Evolutionary conservation across 2,888 invertebrate genomes (phyloP).

Genomic region (Zaprionus bogoriensis): DNA sequence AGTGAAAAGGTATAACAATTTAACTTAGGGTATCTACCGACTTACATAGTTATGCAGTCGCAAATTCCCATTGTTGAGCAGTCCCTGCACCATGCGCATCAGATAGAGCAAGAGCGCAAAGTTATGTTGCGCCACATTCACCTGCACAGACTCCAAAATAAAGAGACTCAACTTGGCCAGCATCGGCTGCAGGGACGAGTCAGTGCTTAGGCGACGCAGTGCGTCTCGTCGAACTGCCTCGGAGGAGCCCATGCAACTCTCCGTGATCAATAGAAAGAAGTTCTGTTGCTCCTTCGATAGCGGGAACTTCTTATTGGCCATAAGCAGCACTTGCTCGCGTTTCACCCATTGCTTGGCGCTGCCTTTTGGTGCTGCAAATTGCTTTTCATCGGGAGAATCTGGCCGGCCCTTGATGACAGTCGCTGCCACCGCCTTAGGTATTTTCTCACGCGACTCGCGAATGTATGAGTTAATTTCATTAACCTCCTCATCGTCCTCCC

Average conservation of each 20-base stretch:
- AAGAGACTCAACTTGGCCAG: constrained; percentile 24
- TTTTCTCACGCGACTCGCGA: no score
- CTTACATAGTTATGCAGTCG: constrained; percentile 38
- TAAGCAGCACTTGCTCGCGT: constrained; percentile 25
- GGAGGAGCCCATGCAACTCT: constrained; percentile 19
- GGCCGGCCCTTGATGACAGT: no score
- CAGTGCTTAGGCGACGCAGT: constrained; percentile 9
- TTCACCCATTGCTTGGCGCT: constrained; percentile 7
- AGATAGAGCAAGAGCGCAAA: constrained; percentile 21
- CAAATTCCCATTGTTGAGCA: constrained; percentile 26
- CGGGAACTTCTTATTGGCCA: constrained; percentile 14
- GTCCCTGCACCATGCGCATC: constrained; percentile 41
- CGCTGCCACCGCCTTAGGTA: not conserved
- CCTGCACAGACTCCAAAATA: constrained; percentile 25
- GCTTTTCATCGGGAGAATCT: not conserved
- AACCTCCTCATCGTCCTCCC: not conserved
- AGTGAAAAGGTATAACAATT: no score
- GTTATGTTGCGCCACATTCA: constrained; percentile 29
- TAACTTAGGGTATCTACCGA: not conserved
- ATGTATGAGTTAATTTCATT: no score
- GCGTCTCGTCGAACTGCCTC: constrained; percentile 24
- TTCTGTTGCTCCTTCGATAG: constrained; percentile 39
- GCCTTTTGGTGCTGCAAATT: no score
- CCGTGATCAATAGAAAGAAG: constrained; percentile 25
- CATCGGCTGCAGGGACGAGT: constrained; percentile 32